Percentiles rank a stretch among this genome's conserved stretches.
These are phyloP conservation scores for Corynorhinus townsendii DNA, from an alignment of 2,113 vertebrate genomes.

Conservation along the genomic window DNA sequence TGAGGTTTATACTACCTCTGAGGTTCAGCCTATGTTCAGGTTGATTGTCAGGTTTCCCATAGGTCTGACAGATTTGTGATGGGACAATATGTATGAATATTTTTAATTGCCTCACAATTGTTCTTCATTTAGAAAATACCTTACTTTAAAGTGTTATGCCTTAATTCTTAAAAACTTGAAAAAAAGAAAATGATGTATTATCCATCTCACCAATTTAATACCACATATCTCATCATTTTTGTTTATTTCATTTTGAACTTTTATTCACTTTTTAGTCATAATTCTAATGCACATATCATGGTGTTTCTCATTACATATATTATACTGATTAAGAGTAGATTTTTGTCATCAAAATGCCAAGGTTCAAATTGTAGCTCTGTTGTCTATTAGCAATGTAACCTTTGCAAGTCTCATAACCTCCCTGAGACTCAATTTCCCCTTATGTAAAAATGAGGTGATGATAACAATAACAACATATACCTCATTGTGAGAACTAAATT, in stretches of 20 bases:
- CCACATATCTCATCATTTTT: neutral
- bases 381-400: neutral
- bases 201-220: neutral
- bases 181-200: neutral
- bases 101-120: neutral
- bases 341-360: neutral
- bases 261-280: neutral
- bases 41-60: neutral
- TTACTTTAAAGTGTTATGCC: neutral
- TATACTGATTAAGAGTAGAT: neutral
- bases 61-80: neutral
- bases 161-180: neutral
- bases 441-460: neutral
- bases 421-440: neutral
- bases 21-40: neutral
- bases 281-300: neutral
- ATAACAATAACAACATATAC: neutral
- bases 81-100: neutral
- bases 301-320: neutral
- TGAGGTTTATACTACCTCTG: neutral
- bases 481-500: neutral
- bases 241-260: neutral
- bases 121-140: neutral
- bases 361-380: neutral
- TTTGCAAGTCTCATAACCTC: neutral